phyloP scores from a whole-genome alignment of 2,797 vertebrate species.

The Notamacropus eugenii region DNA sequence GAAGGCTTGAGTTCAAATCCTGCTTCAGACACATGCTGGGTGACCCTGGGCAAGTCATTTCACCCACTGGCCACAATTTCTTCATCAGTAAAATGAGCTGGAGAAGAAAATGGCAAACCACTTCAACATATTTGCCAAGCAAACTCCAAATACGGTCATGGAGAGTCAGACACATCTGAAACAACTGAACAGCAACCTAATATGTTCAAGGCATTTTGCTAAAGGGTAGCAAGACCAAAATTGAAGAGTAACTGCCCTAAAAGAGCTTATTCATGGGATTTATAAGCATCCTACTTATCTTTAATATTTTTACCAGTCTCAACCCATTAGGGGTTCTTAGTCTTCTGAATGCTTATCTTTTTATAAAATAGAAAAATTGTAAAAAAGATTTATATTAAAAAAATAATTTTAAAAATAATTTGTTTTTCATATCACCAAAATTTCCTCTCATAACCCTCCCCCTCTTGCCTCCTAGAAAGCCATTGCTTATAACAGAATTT shows the following conservation, averaged over 20 bases:
- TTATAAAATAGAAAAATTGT: neutral
- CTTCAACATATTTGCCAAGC: too few species aligned
- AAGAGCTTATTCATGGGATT: neutral
- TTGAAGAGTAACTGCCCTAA: neutral
- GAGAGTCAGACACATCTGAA: neutral
- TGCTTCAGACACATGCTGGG: neutral
- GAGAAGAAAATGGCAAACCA: neutral
- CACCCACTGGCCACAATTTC: neutral
- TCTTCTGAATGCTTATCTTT: neutral
- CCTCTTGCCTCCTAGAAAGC: too few species aligned
- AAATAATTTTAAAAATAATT: too few species aligned
- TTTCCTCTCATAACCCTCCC: too few species aligned
- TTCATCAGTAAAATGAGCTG: neutral
- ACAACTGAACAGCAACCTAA: neutral
- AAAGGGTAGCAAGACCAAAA: neutral
- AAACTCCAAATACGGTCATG: neutral
- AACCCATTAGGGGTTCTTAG: neutral
- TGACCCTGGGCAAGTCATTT: neutral
- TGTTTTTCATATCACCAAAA: too few species aligned
- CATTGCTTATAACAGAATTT: too few species aligned
- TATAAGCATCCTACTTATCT: neutral
- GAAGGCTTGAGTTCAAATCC: neutral
- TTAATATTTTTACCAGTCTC: neutral
- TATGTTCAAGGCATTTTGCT: too few species aligned
- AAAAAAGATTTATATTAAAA: too few species aligned